Evolutionary conservation across 2,113 vertebrate genomes (phyloP).

Genomic region (Corydoras sp.): DNA sequence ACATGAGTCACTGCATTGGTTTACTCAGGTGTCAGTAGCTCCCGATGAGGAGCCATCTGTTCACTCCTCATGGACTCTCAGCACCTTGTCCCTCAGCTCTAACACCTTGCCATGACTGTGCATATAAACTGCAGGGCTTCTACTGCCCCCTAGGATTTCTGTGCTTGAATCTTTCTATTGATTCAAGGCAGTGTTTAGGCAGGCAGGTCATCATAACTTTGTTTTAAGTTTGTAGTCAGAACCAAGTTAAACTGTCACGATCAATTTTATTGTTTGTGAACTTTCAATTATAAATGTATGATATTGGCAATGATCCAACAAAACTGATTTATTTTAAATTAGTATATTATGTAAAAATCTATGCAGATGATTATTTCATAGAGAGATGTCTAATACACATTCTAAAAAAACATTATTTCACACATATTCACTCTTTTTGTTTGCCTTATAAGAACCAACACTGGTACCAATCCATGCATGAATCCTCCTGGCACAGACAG

Average conservation of each 20-base stretch:
- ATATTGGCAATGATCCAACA: no score
- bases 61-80: slow-evolving; percentile 47
- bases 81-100: slow-evolving; percentile 46
- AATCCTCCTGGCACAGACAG: slow-evolving; percentile 36
- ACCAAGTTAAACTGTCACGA: no score
- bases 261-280: no score
- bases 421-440: slow-evolving; percentile 12
- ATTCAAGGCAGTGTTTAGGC: no score
- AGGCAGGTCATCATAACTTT: no score
- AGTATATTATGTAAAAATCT: no score
- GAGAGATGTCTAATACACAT: not conserved
- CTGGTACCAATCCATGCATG: slow-evolving; percentile 25
- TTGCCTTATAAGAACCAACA: slow-evolving; percentile 28
- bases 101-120: slow-evolving; percentile 29
- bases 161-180: not conserved
- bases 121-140: not conserved
- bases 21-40: slow-evolving; percentile 61
- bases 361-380: not conserved
- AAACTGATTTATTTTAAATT: no score
- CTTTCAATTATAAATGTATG: no score
- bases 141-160: slow-evolving; percentile 10
- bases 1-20: slow-evolving; percentile 59
- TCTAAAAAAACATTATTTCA: not conserved
- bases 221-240: no score
- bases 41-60: slow-evolving; percentile 61